These are phyloP conservation scores for Biston betularia DNA, from an alignment of 2,888 invertebrate genomes.

Conservation along the genomic window DNA sequence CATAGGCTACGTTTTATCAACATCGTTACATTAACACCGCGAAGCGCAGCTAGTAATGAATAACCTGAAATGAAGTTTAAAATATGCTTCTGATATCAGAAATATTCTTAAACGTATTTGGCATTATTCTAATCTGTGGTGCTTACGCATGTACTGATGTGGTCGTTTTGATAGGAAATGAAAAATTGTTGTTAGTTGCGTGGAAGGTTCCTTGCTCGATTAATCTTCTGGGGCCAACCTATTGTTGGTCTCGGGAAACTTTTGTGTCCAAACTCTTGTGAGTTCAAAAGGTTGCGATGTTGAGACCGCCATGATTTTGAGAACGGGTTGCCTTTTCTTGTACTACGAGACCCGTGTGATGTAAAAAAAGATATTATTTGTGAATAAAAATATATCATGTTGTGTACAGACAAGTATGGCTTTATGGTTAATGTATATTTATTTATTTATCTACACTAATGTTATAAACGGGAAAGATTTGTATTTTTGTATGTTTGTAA, in stretches of 20 bases:
- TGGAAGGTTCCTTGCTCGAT: constrained; percentile 78
- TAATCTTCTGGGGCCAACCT: constrained; percentile 80
- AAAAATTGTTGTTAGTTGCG: constrained; percentile 80
- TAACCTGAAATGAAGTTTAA: too few species aligned
- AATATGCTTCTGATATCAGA: neutral
- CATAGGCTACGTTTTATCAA: too few species aligned
- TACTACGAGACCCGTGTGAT: constrained; percentile 28
- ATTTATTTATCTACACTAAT: too few species aligned
- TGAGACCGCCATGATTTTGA: constrained; percentile 69
- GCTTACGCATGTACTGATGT: constrained; percentile 28
- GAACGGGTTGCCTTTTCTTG: constrained; percentile 39
- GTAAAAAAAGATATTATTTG: constrained; percentile 20
- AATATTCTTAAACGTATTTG: neutral
- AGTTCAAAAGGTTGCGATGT: constrained; percentile 77
- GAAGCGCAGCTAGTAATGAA: too few species aligned
- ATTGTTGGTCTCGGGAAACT: constrained; percentile 80
- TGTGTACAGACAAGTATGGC: neutral
- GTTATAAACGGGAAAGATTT: too few species aligned
- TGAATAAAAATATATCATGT: neutral
- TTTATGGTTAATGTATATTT: neutral
- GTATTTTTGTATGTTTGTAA: too few species aligned
- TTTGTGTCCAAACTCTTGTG: constrained; percentile 76
- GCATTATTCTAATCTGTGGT: constrained; percentile 10
- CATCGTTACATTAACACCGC: too few species aligned
- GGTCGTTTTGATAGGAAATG: constrained; percentile 82